Conservation (phyloP, 2,888 invertebrate genomes). For the Volucella zonaria region DNA sequence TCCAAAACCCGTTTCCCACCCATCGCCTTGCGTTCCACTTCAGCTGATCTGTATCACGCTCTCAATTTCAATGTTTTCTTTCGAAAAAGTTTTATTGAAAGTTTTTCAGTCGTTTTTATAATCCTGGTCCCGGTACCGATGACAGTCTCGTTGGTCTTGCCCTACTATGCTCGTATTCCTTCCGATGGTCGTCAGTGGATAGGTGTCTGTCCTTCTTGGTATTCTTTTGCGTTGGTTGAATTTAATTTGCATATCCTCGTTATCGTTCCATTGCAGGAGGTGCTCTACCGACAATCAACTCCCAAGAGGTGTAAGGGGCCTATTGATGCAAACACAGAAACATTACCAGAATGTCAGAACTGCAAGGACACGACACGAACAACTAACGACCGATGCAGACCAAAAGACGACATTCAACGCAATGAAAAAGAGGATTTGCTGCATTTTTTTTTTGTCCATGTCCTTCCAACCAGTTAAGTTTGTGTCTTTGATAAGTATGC, state of each 20-base stretch:
- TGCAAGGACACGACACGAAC: too few species aligned
- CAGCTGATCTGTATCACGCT: conserved; percentile 43
- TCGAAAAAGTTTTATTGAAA: conserved; percentile 64
- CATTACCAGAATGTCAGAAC: conserved; percentile 38
- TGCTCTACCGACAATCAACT: too few species aligned
- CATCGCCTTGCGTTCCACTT: not conserved
- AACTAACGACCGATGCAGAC: conserved; percentile 12
- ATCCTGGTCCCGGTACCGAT: too few species aligned
- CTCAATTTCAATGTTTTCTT: conserved; percentile 66
- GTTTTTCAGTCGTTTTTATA: conserved; percentile 24
- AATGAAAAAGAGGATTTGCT: conserved; percentile 55
- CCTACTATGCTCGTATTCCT: conserved; percentile 9
- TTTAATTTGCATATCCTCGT: conserved; percentile 71
- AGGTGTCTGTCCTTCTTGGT: conserved; percentile 3
- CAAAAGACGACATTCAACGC: conserved; percentile 36
- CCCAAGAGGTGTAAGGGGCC: conserved; percentile 16
- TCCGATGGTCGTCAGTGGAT: not conserved
- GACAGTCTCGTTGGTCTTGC: not conserved
- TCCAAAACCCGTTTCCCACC: not conserved
- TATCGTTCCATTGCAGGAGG: conserved; percentile 40
- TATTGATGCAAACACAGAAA: conserved; percentile 58
- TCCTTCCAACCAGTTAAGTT: conserved; percentile 32
- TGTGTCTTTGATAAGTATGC: conserved; percentile 10
- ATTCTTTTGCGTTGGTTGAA: conserved; percentile 38
- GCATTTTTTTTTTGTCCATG: conserved; percentile 44